Percentiles rank a stretch among this genome's conserved stretches.
These are phyloP conservation scores for Hoplias malabaricus DNA, from an alignment of 2,113 vertebrate genomes.

Conservation along the genomic window DNA sequence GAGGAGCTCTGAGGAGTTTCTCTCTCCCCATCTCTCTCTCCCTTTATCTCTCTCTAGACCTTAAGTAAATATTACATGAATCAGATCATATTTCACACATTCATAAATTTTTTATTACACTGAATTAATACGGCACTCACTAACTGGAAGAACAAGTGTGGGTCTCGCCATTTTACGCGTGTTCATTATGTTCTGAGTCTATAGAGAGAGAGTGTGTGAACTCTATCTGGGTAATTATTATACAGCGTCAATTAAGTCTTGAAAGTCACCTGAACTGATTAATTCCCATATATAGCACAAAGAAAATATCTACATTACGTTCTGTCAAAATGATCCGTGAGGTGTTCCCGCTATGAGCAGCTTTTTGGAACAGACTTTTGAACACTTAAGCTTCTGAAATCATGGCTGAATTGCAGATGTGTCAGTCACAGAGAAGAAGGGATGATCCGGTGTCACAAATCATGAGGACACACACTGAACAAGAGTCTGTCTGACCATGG, in stretches of 20 bases:
- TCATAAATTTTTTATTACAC: slow-evolving; percentile 43
- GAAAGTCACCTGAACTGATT: neutral
- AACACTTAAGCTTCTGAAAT: neutral
- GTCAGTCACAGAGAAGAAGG: neutral
- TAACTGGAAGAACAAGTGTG: slow-evolving; percentile 41
- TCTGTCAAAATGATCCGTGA: neutral
- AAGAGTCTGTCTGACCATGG: neutral
- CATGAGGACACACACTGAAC: neutral
- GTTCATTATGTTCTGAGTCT: neutral
- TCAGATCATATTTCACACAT: slow-evolving; percentile 44
- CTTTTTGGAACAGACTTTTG: neutral
- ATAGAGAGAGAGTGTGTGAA: neutral
- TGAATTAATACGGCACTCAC: slow-evolving; percentile 44
- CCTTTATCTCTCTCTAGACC: slow-evolving; percentile 16
- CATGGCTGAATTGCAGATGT: slow-evolving; percentile 1
- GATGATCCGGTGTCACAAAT: neutral
- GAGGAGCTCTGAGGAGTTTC: neutral
- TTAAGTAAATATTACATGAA: slow-evolving; percentile 52
- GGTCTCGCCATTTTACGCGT: slow-evolving; percentile 34
- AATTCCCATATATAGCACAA: neutral
- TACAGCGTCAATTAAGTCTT: neutral
- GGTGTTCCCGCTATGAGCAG: neutral
- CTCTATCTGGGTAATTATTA: neutral
- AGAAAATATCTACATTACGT: neutral
- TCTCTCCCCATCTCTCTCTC: slow-evolving; percentile 21